Evolutionary conservation across 2,888 invertebrate species (phyloP).

Genomic region (Notodonta ziczac): DNA sequence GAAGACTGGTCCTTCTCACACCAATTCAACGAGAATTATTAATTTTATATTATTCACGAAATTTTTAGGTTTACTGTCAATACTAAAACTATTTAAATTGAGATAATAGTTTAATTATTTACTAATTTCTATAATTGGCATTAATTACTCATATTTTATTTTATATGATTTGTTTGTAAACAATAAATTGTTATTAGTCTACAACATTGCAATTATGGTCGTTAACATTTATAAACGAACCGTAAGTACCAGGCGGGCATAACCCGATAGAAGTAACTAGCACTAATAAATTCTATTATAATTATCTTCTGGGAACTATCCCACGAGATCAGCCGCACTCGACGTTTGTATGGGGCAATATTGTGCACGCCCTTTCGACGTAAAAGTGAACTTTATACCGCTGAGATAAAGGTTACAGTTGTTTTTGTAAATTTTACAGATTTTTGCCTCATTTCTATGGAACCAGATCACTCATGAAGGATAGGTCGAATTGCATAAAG

Average conservation of each 20-base stretch:
- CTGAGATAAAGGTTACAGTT: conserved; percentile 10
- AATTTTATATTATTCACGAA: no score
- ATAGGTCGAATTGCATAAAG: conserved; percentile 27
- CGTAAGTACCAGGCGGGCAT: conserved; percentile 56
- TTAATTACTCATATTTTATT: neutral
- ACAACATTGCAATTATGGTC: conserved; percentile 12
- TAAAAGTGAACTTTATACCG: conserved; percentile 22
- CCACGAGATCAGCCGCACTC: conserved; percentile 66
- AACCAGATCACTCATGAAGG: conserved; percentile 29
- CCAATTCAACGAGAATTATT: no score
- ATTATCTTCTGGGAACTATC: conserved; percentile 69
- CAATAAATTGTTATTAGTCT: neutral
- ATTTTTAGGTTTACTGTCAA: no score
- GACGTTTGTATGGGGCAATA: conserved; percentile 44
- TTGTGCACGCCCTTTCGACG: conserved; percentile 9
- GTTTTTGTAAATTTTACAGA: neutral
- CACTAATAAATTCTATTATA: conserved; percentile 43
- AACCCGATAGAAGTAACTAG: conserved; percentile 52
- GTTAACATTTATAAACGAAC: conserved; percentile 11
- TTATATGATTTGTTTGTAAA: neutral
- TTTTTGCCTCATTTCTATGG: conserved; percentile 35
- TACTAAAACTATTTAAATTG: no score
- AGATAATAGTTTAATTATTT: no score
- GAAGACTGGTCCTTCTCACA: no score
- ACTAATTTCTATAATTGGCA: no score